These are phyloP conservation scores for Myiopsitta monachus DNA, from an alignment of 2,113 vertebrate genomes.

Conservation along the genomic window DNA sequence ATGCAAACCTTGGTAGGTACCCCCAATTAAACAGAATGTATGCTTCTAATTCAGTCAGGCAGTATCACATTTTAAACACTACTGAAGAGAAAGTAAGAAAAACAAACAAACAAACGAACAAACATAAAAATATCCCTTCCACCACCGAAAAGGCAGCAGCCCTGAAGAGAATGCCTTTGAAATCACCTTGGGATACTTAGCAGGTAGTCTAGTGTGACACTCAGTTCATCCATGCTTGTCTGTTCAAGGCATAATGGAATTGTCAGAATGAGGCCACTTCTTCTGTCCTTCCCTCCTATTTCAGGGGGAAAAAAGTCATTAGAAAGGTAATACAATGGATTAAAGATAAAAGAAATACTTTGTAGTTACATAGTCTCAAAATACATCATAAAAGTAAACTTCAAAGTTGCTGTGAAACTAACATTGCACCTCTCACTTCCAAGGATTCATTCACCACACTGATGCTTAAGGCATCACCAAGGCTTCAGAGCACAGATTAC, in stretches of 20 bases:
- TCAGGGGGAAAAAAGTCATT: slow-evolving; percentile 7
- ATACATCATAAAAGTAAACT: background rate
- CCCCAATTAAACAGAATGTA: background rate
- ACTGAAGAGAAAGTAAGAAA: background rate
- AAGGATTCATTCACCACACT: background rate
- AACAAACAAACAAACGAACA: background rate
- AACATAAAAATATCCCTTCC: background rate
- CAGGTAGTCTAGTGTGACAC: slow-evolving; percentile 93
- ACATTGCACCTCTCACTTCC: background rate
- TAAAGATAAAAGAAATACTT: background rate
- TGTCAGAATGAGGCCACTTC: slow-evolving; percentile 97
- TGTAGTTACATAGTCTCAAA: background rate
- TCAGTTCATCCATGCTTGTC: slow-evolving; percentile 97
- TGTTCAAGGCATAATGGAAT: slow-evolving; percentile 96
- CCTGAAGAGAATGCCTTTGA: slow-evolving; percentile 25
- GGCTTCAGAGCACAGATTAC: background rate
- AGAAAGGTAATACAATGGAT: background rate
- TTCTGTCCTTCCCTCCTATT: slow-evolving; percentile 94
- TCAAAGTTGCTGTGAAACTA: background rate
- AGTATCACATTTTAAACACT: background rate
- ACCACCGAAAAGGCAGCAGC: background rate
- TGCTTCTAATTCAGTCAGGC: background rate
- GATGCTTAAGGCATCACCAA: background rate
- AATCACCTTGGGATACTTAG: slow-evolving; percentile 97
- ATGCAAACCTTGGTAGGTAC: background rate